phyloP scores from a whole-genome alignment of 2,888 invertebrate genomes.

The Mesoligia furuncula region DNA sequence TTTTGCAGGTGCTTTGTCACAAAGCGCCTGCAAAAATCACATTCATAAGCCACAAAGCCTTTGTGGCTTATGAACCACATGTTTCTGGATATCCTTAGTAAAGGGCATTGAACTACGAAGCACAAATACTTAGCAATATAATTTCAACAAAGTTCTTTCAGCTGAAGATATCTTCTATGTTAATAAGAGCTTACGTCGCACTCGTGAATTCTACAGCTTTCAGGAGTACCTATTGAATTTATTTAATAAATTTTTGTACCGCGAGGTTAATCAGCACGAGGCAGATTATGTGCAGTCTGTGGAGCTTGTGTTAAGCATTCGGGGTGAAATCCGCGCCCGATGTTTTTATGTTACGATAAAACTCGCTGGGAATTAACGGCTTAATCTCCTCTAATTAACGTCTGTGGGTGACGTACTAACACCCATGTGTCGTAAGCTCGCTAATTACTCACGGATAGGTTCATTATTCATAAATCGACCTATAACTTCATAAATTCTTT shows the following conservation, averaged over 20 bases:
- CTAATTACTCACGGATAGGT: constrained; percentile 24
- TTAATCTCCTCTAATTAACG: constrained; percentile 55
- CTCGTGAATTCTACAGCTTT: constrained; percentile 32
- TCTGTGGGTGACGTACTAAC: constrained; percentile 26
- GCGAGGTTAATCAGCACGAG: constrained; percentile 16
- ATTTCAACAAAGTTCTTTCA: constrained; percentile 24
- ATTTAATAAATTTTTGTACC: constrained; percentile 46
- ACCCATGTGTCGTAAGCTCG: constrained; percentile 29
- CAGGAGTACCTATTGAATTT: constrained; percentile 16
- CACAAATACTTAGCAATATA: neutral
- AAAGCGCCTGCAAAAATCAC: too few species aligned
- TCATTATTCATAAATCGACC: constrained; percentile 16
- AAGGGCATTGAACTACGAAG: constrained; percentile 25
- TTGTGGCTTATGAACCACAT: too few species aligned
- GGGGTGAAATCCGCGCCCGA: constrained; percentile 12
- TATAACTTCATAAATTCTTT: constrained; percentile 9
- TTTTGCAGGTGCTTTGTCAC: too few species aligned
- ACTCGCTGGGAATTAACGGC: constrained; percentile 34
- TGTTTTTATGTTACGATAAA: constrained; percentile 58
- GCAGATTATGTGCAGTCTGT: constrained; percentile 36
- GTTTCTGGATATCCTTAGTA: too few species aligned
- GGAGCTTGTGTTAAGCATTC: constrained; percentile 49
- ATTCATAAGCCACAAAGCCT: too few species aligned
- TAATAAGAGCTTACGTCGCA: constrained; percentile 26
- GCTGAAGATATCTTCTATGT: constrained; percentile 23